phyloP scores from a whole-genome alignment of 2,113 vertebrate species.

The Sapajus apella region DNA sequence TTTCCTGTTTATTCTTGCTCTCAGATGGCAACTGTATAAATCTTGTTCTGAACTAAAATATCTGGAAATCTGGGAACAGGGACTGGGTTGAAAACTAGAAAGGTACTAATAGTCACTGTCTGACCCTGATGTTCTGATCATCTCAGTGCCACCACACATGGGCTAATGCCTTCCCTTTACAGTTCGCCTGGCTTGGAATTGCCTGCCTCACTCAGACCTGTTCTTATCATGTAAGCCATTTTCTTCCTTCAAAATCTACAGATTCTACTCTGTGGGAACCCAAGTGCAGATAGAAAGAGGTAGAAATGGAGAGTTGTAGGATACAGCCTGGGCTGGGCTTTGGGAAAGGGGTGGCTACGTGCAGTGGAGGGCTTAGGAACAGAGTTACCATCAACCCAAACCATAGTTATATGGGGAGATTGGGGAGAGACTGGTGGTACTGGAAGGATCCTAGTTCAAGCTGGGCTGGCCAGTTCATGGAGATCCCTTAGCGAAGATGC shows the following conservation, averaged over 20 bases:
- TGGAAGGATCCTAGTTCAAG: not conserved
- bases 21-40: not conserved
- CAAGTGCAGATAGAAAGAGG: not conserved
- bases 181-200: not conserved
- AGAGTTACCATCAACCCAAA: not conserved
- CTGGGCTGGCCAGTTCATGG: not conserved
- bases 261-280: not conserved
- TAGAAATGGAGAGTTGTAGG: not conserved
- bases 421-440: not conserved
- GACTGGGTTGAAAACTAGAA: not conserved
- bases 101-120: not conserved
- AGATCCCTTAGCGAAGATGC: not conserved
- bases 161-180: not conserved
- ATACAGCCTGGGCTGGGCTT: not conserved
- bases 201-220: not conserved
- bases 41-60: constrained; percentile 13
- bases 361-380: not conserved
- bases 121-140: not conserved
- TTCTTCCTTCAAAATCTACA: not conserved
- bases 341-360: not conserved
- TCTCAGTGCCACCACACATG: not conserved
- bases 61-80: not conserved
- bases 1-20: not conserved
- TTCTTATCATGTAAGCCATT: not conserved
- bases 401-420: too few relatives aligned